A percentile compares a stretch with the other conserved stretches of the same genome.
These are phyloP conservation scores for Eurytoma californica DNA, from an alignment of 2,888 invertebrate species.

Conservation along the genomic window DNA sequence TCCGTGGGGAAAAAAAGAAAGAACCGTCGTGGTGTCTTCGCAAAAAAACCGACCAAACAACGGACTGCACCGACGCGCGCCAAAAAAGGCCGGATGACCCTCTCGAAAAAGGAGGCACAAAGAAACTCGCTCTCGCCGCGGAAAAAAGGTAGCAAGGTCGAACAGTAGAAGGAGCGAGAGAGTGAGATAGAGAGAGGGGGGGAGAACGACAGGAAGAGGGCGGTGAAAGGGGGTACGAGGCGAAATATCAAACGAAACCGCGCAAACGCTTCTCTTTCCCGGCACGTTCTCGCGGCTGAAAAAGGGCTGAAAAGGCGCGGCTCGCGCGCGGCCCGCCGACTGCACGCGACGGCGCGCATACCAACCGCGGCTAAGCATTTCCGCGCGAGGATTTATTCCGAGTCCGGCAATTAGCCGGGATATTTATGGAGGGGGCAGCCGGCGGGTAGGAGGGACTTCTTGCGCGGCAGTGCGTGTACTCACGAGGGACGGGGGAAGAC, in stretches of 20 bases:
- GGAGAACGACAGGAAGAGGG: too few relatives aligned
- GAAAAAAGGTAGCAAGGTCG: too few relatives aligned
- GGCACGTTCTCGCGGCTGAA: conserved; percentile 22
- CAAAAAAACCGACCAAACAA: not conserved
- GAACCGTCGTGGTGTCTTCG: too few relatives aligned
- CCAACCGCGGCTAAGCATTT: conserved; percentile 61
- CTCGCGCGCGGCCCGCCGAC: not conserved
- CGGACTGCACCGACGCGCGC: not conserved
- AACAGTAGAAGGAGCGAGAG: too few relatives aligned
- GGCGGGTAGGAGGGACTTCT: not conserved
- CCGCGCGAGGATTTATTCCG: conserved; percentile 68
- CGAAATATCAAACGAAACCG: conserved; percentile 43
- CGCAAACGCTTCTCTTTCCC: conserved; percentile 37
- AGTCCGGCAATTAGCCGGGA: conserved; percentile 69
- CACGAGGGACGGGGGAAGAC: too few relatives aligned
- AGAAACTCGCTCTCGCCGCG: not conserved
- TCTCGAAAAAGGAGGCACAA: not conserved
- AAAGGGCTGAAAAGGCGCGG: conserved; percentile 30
- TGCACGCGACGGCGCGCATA: conserved; percentile 42
- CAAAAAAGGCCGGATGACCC: not conserved
- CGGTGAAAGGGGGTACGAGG: not conserved
- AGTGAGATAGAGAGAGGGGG: too few relatives aligned
- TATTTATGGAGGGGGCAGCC: conserved; percentile 64
- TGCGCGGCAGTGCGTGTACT: not conserved
- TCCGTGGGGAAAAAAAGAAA: too few relatives aligned